Base-by-base conservation (phyloP, 2,113 vertebrate genomes). In the Morone saxatilis region DNA sequence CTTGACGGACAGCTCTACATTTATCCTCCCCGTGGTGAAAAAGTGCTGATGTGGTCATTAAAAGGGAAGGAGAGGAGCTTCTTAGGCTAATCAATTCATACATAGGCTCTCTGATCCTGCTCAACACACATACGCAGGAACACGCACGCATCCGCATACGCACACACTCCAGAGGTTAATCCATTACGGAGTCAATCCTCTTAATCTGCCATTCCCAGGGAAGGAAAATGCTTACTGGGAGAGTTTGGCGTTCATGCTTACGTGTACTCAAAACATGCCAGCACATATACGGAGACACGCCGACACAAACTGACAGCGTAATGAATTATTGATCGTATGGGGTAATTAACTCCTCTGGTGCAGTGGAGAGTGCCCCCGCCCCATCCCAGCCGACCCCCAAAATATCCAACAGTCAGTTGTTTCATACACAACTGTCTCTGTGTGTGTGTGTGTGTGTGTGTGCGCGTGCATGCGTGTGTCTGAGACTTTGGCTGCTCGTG, bases 21-120 rank as follows among this genome's bases (percentile, higher is more conserved):
- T 93, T 93, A 94, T 92, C 91, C 90, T 80, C 80, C 86, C 85
- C 7, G 70, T 68, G 81, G 88, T 85, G 71, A 83, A 91, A 94
- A 94, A 93, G 84, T 94, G 95, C 95, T 95, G 95, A 96, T 93
- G 90, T 89, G 89, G 94, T 93, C 92, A 90, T 96, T 94, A 94
- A 92, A 92, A 83, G 25, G 68, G 86, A 89, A 89, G 80, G 81
- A 91, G 88, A 92, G 81, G 78, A 93, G 91, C 93, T 93, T 94
- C 92, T 92, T 91, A 90, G 71, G 88, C 93, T 94, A 94, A 95
- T 95, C 94, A 95, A 95, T 95, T 94, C 91, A 95, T 93, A 91
- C 92, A 91, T 79, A 83, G 85, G 83, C 88, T 85, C 80, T 88
- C 88, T 91, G 92, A 94, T 95, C 93, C 90, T 80, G 62, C 81